Conservation (phyloP, 2,888 invertebrate species). For the Acheta domesticus region DNA sequence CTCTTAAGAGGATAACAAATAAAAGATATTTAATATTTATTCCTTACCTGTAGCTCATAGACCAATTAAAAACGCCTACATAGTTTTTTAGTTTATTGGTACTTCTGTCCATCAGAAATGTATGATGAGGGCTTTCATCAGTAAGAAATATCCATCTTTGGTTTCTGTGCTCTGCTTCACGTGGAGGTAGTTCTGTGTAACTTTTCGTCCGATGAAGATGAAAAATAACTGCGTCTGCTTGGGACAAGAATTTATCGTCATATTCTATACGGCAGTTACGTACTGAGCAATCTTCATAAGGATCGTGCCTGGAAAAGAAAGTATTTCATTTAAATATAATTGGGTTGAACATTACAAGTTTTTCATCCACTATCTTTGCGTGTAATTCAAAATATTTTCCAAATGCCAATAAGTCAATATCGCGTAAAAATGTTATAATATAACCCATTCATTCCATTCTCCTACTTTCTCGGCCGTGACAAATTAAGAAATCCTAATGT, state of each 20-base stretch:
- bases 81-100: constrained; percentile 48
- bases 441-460: too few relatives aligned
- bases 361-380: too few relatives aligned
- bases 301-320: constrained; percentile 50
- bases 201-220: constrained; percentile 54
- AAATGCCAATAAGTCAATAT: too few relatives aligned
- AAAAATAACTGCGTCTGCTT: constrained; percentile 63
- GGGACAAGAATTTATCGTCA: constrained; percentile 48
- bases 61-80: constrained; percentile 58
- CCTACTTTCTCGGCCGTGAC: too few relatives aligned
- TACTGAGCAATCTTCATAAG: constrained; percentile 59
- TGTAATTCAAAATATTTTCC: too few relatives aligned
- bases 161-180: constrained; percentile 44
- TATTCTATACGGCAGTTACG: constrained; percentile 61
- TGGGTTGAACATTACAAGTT: too few relatives aligned
- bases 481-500: too few relatives aligned
- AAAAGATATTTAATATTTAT: not conserved
- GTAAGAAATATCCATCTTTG: constrained; percentile 70
- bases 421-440: too few relatives aligned
- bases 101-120: constrained; percentile 50
- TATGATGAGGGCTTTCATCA: constrained; percentile 64
- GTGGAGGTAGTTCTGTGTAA: constrained; percentile 53
- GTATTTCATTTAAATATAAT: not conserved
- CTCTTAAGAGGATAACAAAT: too few relatives aligned
- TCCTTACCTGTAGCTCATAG: constrained; percentile 37